Evolutionary conservation across 2,888 invertebrate genomes (phyloP).

Genomic region (Trachelus tabidus): DNA sequence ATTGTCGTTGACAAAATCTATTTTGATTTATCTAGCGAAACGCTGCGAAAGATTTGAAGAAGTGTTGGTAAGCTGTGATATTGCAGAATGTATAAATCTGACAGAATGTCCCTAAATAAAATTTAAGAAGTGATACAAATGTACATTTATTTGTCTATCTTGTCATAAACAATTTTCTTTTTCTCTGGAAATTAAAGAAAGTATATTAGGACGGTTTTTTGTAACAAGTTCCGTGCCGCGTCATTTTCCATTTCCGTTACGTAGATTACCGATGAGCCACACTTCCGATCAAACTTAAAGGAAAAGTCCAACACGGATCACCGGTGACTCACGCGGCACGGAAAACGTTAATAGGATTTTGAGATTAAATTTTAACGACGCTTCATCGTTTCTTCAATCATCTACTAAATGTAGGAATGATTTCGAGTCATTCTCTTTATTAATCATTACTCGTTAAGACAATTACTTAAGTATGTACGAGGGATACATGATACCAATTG

Average conservation of each 20-base stretch:
- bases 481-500: slow-evolving; percentile 61
- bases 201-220: not conserved
- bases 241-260: not conserved
- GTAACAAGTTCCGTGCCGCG: not conserved
- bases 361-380: not conserved
- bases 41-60: slow-evolving; percentile 3
- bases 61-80: slow-evolving; percentile 60
- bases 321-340: not conserved
- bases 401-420: slow-evolving; percentile 34
- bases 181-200: not conserved
- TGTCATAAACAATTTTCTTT: not conserved
- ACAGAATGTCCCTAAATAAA: slow-evolving; percentile 43
- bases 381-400: not conserved
- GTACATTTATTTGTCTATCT: not conserved
- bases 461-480: slow-evolving; percentile 58
- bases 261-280: too few species aligned
- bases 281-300: too few species aligned
- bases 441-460: slow-evolving; percentile 54
- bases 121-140: slow-evolving; percentile 10
- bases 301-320: too few species aligned
- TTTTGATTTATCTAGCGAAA: not conserved
- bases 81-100: slow-evolving; percentile 49
- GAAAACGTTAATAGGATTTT: not conserved
- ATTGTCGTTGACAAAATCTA: not conserved
- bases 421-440: slow-evolving; percentile 47